Percentiles rank a stretch among this genome's conserved stretches.
phyloP scores from a whole-genome alignment of 2,888 invertebrate genomes.

The Cheilosia soror region DNA sequence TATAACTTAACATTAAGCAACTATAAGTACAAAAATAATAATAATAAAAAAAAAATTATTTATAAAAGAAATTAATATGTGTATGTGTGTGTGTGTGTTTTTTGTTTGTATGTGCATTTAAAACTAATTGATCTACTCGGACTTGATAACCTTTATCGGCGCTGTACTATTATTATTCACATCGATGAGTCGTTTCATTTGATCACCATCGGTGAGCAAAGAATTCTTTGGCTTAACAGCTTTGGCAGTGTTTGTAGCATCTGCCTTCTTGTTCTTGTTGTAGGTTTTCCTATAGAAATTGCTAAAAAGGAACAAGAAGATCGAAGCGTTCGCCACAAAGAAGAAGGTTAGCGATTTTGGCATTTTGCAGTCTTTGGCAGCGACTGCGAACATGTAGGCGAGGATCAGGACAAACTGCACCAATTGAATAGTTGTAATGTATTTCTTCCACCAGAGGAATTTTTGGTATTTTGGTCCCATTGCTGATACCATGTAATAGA shows the following conservation, averaged over 20 bases:
- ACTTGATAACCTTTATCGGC: slow-evolving; percentile 78
- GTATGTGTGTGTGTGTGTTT: not conserved
- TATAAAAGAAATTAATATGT: slow-evolving; percentile 14
- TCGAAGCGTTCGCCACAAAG: slow-evolving; percentile 85
- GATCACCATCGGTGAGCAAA: slow-evolving; percentile 78
- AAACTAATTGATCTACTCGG: slow-evolving; percentile 77
- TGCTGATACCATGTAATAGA: slow-evolving; percentile 84
- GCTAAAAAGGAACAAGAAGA: slow-evolving; percentile 86
- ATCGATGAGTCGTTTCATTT: slow-evolving; percentile 81
- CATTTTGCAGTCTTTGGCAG: slow-evolving; percentile 85
- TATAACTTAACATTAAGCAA: slow-evolving; percentile 49
- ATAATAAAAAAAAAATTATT: slow-evolving; percentile 28
- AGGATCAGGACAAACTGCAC: slow-evolving; percentile 89
- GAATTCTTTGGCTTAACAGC: slow-evolving; percentile 78
- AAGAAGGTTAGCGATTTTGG: slow-evolving; percentile 85
- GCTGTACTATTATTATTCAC: slow-evolving; percentile 80
- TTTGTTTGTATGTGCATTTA: not conserved
- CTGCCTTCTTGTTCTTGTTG: slow-evolving; percentile 79
- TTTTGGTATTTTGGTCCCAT: slow-evolving; percentile 85
- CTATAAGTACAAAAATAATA: slow-evolving; percentile 38
- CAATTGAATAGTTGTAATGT: slow-evolving; percentile 85
- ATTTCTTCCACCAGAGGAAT: slow-evolving; percentile 85
- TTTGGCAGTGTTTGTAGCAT: slow-evolving; percentile 77
- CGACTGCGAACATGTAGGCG: slow-evolving; percentile 85
- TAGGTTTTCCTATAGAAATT: slow-evolving; percentile 86